A percentile compares a stretch with the other conserved stretches of the same genome.
Evolutionary conservation across 2,113 vertebrate species (phyloP).

Genomic region (Eurystomus gularis): DNA sequence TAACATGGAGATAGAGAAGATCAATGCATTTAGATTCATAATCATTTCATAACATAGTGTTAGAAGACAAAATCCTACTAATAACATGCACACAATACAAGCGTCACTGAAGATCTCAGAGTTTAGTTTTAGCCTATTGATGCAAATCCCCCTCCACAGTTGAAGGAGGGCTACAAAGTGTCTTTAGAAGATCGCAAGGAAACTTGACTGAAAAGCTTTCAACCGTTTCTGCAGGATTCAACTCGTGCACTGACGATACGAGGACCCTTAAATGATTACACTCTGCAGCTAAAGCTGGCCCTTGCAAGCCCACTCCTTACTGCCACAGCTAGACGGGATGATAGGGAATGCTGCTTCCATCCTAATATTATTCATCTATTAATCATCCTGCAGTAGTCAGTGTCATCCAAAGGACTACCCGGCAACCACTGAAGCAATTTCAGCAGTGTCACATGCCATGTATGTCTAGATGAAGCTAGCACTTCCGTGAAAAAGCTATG

Average conservation of each 20-base stretch:
- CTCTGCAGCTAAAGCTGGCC: neutral
- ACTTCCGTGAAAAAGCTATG: neutral
- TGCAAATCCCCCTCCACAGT: neutral
- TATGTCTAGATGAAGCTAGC: neutral
- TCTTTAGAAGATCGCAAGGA: neutral
- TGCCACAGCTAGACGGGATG: neutral
- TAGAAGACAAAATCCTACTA: neutral
- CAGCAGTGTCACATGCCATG: rapidly evolving
- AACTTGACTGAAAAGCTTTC: neutral
- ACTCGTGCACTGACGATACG: rapidly evolving
- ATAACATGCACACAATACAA: neutral
- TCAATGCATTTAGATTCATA: neutral
- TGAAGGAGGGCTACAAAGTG: neutral
- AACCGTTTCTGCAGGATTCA: neutral
- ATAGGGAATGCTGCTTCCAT: neutral
- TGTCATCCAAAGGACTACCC: neutral
- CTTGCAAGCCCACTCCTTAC: neutral
- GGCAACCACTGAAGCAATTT: neutral
- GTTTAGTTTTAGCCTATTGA: neutral
- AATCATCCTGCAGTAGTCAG: neutral
- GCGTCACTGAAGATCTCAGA: neutral
- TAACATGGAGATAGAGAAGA: neutral
- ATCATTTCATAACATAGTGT: neutral
- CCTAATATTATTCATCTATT: neutral
- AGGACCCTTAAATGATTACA: neutral